Conservation (phyloP, 2,113 vertebrate species). For the Carassius carassius region DNA sequence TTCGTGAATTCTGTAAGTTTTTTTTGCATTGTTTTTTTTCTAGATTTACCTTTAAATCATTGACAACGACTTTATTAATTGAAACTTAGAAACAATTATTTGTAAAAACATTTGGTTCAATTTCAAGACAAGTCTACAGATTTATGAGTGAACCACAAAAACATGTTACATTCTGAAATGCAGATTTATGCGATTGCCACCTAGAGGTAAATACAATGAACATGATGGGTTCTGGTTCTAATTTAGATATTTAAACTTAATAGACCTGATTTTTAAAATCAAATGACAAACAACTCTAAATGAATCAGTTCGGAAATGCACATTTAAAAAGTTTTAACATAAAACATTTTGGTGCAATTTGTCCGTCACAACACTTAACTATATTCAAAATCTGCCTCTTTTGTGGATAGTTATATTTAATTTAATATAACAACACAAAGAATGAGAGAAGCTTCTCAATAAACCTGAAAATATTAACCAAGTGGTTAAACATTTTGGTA, state of each 20-base stretch:
- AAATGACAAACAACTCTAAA: background rate
- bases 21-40: background rate
- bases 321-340: conserved; percentile 46
- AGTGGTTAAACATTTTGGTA: background rate
- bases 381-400: background rate
- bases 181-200: background rate
- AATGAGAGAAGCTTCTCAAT: background rate
- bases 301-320: background rate
- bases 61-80: background rate
- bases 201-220: background rate
- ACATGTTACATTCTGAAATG: background rate
- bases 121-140: background rate
- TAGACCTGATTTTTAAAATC: conserved; percentile 18
- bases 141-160: background rate
- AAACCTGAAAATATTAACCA: background rate
- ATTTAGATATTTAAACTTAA: background rate
- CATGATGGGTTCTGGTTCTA: background rate
- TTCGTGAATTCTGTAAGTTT: background rate
- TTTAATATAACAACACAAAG: background rate
- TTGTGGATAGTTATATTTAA: background rate
- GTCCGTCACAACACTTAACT: background rate
- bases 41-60: background rate
- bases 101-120: background rate
- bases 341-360: conserved; percentile 36
- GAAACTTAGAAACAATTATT: background rate